Base-by-base conservation (phyloP, 2,888 invertebrate species). In the Entomobrya proxima region DNA sequence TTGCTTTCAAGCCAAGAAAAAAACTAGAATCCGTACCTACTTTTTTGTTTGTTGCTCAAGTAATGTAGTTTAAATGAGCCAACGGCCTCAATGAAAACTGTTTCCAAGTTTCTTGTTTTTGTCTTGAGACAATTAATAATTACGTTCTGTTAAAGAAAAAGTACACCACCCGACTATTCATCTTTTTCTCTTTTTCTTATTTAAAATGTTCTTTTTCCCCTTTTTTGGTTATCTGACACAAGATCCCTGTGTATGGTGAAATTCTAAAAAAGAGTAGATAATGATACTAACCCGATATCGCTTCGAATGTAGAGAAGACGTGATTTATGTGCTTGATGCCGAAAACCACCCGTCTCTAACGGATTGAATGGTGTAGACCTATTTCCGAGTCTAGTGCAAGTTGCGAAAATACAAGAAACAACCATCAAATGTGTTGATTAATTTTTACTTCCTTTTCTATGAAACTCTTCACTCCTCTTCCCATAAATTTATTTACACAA, bases 261-360 rank as follows among this genome's bases (percentile, higher is more conserved):
- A 47, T n/a, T 15, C 47, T 47, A 4, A 24, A 30, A 50, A 32
- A 47, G 27, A 2, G n/a, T 44, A 47, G 40, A 72, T n/a, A 27
- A 72, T 27, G 13, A 72, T 61, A 95, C 95, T 94, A 96, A 97
- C 97, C 97, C 97, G 94, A 94, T 94, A 93, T 95, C 96, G 92
- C 96, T 96, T 93, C 94, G 95, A 94, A 96, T 96, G 94, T 96
- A 96, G 92, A 96, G 95, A 92, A 97, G 95, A 92, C 97, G 95
- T 92, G 97, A 96, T 93, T 96, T 96, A 93, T 96, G 95, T 92
- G 78, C 96, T 96, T 93, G 96, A 95, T 92, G 96, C 95, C 93
- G 96, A 96, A 94, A 96, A 94, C 94, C 96, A 96, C 94, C 95
- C 95, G 93, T 95, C 95, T 87, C 88, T 58, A 75, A 78, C 67